Conservation (phyloP, 2,113 vertebrate species). For the Chamaea fasciata region DNA sequence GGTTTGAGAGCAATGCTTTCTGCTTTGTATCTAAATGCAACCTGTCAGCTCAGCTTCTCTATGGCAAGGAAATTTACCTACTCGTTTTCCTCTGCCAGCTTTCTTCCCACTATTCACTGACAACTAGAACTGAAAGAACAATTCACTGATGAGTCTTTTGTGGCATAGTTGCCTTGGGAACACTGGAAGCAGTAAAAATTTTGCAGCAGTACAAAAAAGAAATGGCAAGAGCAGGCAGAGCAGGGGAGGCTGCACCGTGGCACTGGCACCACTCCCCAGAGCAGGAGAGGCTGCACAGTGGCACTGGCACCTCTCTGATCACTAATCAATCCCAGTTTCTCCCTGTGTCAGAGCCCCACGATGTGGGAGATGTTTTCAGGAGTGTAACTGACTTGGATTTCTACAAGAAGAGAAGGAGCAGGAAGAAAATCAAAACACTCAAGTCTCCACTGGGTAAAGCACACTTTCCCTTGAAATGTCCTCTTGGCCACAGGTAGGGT, state of each 20-base stretch:
- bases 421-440: neutral
- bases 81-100: neutral
- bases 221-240: neutral
- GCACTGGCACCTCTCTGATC: fast-evolving
- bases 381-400: neutral
- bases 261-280: fast-evolving
- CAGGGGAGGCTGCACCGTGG: neutral
- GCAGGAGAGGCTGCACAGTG: no score
- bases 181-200: neutral
- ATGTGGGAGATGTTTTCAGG: neutral
- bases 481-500: neutral
- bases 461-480: neutral
- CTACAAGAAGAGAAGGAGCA: neutral
- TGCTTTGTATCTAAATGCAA: neutral
- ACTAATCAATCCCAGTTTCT: neutral
- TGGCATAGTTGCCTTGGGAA: neutral
- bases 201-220: neutral
- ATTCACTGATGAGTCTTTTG: neutral
- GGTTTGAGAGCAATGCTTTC: neutral
- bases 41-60: neutral
- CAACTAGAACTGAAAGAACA: neutral
- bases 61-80: neutral
- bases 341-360: fast-evolving
- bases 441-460: neutral
- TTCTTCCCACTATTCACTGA: neutral